phyloP scores from a whole-genome alignment of 2,888 invertebrate genomes.

The Pollenia labialis region DNA sequence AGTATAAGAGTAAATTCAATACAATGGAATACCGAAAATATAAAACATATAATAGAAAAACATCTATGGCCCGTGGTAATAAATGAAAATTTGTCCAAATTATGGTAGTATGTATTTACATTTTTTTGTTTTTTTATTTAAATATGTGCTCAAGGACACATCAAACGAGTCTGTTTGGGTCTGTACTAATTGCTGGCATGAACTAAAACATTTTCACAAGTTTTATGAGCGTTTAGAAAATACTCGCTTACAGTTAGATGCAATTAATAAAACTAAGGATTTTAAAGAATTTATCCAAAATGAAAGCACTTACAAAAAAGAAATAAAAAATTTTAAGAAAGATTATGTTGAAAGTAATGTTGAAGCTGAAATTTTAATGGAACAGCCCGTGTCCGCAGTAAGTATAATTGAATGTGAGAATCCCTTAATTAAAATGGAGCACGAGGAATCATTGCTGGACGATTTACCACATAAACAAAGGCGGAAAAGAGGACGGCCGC shows the following conservation, averaged over 20 bases:
- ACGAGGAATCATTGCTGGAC: background rate
- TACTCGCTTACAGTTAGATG: conserved; percentile 72
- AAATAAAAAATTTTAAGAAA: background rate
- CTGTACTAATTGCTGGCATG: conserved; percentile 78
- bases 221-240: conserved; percentile 78
- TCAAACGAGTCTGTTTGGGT: conserved; percentile 59
- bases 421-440: conserved; percentile 46
- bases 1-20: conserved; percentile 45
- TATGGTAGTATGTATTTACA: background rate
- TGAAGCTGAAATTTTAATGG: conserved; percentile 55
- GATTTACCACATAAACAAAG: conserved; percentile 19
- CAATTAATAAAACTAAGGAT: conserved; percentile 69
- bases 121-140: background rate
- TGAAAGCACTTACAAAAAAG: background rate
- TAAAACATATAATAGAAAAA: conserved; percentile 53
- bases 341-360: background rate
- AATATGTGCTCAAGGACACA: conserved; percentile 4
- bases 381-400: conserved; percentile 5
- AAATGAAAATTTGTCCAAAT: background rate
- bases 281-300: background rate
- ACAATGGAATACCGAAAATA: conserved; percentile 43
- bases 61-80: conserved; percentile 59
- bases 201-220: conserved; percentile 76
- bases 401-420: conserved; percentile 28
- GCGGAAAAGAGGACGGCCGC: conserved; percentile 43